Conservation (phyloP, 2,113 vertebrate genomes). For the Recurvirostra avosetta region DNA sequence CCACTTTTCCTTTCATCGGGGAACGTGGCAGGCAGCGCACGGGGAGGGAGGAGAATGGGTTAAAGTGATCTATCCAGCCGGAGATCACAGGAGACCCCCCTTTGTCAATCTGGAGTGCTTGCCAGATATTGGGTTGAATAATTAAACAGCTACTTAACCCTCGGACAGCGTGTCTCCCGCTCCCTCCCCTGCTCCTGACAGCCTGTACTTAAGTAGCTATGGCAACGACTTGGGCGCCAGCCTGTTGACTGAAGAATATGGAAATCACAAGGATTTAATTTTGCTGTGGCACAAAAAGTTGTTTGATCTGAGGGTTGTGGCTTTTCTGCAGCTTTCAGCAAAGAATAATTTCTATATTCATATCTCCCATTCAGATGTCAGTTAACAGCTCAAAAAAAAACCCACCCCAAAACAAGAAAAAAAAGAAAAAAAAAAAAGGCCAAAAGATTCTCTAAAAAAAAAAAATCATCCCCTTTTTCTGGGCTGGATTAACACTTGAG, state of each 20-base stretch:
- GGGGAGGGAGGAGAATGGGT: neutral
- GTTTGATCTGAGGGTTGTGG: conserved; percentile 40
- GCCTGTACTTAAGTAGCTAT: conserved; percentile 32
- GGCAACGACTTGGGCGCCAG: conserved; percentile 40
- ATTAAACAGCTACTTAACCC: conserved; percentile 50
- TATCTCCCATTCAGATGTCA: conserved; percentile 30
- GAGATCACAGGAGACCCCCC: conserved; percentile 18
- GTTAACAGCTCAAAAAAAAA: neutral
- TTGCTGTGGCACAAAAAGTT: conserved; percentile 32
- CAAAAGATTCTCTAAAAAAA: neutral
- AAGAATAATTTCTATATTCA: neutral
- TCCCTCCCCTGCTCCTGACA: conserved; percentile 14
- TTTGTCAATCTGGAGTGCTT: neutral
- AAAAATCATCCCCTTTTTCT: neutral
- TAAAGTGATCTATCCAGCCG: neutral
- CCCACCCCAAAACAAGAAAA: neutral
- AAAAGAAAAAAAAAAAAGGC: neutral
- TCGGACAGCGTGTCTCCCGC: neutral
- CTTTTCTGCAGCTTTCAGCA: conserved; percentile 41
- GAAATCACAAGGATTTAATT: conserved; percentile 58
- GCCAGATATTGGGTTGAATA: conserved; percentile 46
- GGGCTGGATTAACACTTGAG: neutral
- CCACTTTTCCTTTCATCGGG: neutral
- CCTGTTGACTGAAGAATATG: conserved; percentile 37
- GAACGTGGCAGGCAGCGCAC: neutral